A percentile compares a stretch with the other conserved stretches of the same genome.
Conservation (phyloP, 2,113 vertebrate genomes). For the Hemiprocne comata region DNA sequence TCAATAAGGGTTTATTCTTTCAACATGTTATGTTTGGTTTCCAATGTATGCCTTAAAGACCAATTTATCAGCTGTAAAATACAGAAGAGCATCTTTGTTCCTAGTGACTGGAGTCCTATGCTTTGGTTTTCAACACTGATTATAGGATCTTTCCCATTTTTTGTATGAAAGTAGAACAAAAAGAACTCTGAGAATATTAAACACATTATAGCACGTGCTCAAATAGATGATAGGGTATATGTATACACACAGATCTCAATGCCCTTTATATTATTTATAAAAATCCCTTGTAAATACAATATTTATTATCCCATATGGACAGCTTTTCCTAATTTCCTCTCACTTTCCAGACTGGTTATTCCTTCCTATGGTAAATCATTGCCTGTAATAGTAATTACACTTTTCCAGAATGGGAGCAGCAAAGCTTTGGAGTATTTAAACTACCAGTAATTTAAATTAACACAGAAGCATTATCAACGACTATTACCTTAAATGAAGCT, state of each 20-base stretch:
- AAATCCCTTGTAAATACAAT: neutral
- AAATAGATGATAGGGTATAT: neutral
- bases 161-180: conserved; percentile 44
- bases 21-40: conserved; percentile 54
- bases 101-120: conserved; percentile 68
- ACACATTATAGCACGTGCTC: neutral
- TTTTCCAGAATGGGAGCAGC: neutral
- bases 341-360: neutral
- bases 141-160: conserved; percentile 44
- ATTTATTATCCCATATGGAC: neutral
- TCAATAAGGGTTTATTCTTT: conserved; percentile 49
- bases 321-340: neutral
- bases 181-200: conserved; percentile 24
- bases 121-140: conserved; percentile 46
- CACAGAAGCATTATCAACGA: neutral
- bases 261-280: neutral
- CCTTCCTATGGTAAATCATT: neutral
- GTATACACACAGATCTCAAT: neutral
- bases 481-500: neutral
- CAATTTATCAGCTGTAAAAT: conserved; percentile 75
- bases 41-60: conserved; percentile 60
- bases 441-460: neutral
- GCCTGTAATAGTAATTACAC: neutral
- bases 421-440: neutral
- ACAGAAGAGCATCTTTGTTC: conserved; percentile 74